A percentile compares a stretch with the other conserved stretches of the same genome.
Conservation (phyloP, 2,113 vertebrate species). For the Upupa epops region DNA sequence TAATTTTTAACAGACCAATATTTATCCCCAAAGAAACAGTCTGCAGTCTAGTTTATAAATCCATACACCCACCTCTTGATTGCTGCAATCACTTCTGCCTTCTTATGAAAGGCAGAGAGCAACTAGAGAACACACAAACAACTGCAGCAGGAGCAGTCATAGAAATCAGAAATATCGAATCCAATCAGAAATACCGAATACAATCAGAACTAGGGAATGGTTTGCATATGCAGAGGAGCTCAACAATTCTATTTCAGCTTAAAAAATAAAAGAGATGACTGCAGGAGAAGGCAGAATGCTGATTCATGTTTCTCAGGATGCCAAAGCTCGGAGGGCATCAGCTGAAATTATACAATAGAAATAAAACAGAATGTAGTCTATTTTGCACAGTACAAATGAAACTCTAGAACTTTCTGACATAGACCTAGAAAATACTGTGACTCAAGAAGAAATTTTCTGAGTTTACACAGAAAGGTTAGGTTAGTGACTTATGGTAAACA, state of each 20-base stretch:
- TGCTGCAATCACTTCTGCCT: neutral
- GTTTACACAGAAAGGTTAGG: neutral
- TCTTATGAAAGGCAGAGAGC: neutral
- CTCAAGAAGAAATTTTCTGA: neutral
- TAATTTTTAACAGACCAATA: neutral
- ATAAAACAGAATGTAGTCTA: neutral
- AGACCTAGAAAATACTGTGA: neutral
- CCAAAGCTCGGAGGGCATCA: neutral
- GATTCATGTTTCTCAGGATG: neutral
- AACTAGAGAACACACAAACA: neutral
- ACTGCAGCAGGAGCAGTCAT: neutral
- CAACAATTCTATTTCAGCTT: neutral
- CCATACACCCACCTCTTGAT: neutral
- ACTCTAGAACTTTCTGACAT: neutral
- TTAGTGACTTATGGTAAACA: neutral
- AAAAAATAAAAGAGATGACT: neutral
- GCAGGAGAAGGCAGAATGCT: neutral
- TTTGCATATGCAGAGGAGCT: neutral
- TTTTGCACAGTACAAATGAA: neutral
- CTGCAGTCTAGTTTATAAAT: neutral
- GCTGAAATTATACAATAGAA: neutral
- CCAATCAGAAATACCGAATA: neutral
- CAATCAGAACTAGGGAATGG: no score
- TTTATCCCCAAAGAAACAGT: neutral
- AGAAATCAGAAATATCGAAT: neutral